Conservation (phyloP, 2,888 invertebrate species). For the Anodontia alba region DNA sequence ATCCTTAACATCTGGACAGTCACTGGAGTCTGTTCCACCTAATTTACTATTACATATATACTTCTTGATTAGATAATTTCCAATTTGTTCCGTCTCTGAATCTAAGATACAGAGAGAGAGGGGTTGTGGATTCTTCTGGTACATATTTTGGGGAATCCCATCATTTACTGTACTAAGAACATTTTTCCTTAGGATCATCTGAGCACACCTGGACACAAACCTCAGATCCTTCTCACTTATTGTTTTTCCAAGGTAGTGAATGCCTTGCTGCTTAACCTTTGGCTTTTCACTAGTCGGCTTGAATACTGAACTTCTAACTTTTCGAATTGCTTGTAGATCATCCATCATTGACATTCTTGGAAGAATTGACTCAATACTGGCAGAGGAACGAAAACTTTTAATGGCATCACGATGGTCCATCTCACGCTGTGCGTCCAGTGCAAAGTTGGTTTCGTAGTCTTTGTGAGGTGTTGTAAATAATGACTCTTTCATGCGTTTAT, state of each 20-base stretch:
- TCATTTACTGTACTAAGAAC: not conserved
- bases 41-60: constrained; percentile 20
- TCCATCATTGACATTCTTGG: constrained; percentile 48
- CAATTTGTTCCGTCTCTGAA: constrained; percentile 19
- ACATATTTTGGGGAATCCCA: constrained; percentile 23
- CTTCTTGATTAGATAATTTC: constrained; percentile 24
- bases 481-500: constrained; percentile 36
- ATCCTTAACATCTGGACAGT: constrained; percentile 10
- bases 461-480: constrained; percentile 50
- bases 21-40: constrained; percentile 16
- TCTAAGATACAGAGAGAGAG: constrained; percentile 30
- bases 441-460: constrained; percentile 43
- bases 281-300: not conserved
- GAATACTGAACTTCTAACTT: not conserved
- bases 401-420: constrained; percentile 53
- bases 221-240: constrained; percentile 3
- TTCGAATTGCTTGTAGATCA: constrained; percentile 25
- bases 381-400: constrained; percentile 48
- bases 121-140: not conserved
- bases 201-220: constrained; percentile 7
- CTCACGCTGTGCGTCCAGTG: constrained; percentile 49
- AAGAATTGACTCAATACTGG: constrained; percentile 37
- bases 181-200: constrained; percentile 12
- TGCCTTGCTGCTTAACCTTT: not conserved
- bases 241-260: constrained; percentile 8